Conservation (phyloP, 2,113 vertebrate species). For the Centropristis striata region DNA sequence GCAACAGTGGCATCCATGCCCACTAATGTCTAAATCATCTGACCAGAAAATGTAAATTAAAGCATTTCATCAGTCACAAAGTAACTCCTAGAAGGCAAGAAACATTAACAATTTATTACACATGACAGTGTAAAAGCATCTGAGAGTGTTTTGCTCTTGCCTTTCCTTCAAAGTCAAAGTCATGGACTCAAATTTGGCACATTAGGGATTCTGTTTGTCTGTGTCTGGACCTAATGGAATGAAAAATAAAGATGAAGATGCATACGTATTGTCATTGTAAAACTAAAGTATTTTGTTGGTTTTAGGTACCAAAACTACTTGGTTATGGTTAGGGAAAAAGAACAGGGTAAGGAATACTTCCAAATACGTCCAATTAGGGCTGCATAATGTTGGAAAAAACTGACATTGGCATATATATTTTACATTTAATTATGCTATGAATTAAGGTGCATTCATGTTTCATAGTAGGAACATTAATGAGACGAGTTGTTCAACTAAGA, state of each 20-base stretch:
- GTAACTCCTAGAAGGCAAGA: not conserved
- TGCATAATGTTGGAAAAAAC: too few species aligned
- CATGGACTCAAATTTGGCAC: not conserved
- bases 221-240: not conserved
- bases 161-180: not conserved
- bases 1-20: not conserved
- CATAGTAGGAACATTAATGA: too few species aligned
- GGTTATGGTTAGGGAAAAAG: too few species aligned
- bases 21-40: not conserved
- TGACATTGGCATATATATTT: too few species aligned
- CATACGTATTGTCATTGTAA: too few species aligned
- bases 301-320: too few species aligned
- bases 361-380: too few species aligned
- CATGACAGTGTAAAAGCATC: not conserved
- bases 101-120: constrained; percentile 1
- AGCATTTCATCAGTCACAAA: constrained; percentile 13
- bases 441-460: too few species aligned
- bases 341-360: too few species aligned
- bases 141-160: not conserved
- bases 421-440: too few species aligned
- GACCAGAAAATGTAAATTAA: not conserved
- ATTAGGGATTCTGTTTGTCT: not conserved
- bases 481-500: not conserved
- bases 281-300: too few species aligned
- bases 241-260: not conserved